phyloP scores from a whole-genome alignment of 2,797 vertebrate genomes.

The Premnoplex brunnescens region DNA sequence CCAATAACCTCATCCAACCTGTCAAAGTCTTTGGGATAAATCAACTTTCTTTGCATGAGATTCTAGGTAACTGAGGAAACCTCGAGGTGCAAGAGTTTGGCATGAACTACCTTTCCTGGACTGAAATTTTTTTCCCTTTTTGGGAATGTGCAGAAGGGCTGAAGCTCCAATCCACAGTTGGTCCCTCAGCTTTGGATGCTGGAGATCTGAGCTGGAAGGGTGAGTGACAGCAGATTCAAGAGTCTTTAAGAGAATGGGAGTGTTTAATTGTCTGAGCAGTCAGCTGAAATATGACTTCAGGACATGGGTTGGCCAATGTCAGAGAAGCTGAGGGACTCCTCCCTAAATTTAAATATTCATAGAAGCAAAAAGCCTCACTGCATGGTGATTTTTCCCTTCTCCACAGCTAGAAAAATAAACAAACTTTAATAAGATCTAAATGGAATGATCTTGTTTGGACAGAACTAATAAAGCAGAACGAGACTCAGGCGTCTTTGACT shows the following conservation, averaged over 20 bases:
- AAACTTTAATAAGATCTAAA: background rate
- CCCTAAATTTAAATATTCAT: background rate
- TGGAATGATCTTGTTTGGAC: background rate
- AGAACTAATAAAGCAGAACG: background rate
- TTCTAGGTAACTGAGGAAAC: background rate
- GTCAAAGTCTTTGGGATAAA: background rate
- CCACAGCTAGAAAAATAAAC: background rate
- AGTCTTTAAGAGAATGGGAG: background rate
- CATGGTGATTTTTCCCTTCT: background rate
- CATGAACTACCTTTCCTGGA: background rate
- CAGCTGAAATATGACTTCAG: constrained; percentile 9
- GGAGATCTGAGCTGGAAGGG: background rate
- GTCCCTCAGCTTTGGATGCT: background rate
- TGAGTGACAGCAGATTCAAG: background rate
- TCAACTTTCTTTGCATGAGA: background rate
- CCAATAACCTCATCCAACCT: background rate
- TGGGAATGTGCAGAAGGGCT: background rate
- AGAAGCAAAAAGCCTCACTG: background rate
- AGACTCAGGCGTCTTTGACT: background rate
- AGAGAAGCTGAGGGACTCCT: background rate
- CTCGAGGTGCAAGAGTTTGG: background rate
- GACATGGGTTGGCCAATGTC: background rate
- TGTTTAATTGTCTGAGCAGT: constrained; percentile 37
- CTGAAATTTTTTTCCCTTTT: background rate
- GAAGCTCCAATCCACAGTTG: background rate